A percentile compares a stretch with the other conserved stretches of the same genome.
Conservation (phyloP, 2,888 invertebrate genomes). For the Chydorus sphaericus region DNA sequence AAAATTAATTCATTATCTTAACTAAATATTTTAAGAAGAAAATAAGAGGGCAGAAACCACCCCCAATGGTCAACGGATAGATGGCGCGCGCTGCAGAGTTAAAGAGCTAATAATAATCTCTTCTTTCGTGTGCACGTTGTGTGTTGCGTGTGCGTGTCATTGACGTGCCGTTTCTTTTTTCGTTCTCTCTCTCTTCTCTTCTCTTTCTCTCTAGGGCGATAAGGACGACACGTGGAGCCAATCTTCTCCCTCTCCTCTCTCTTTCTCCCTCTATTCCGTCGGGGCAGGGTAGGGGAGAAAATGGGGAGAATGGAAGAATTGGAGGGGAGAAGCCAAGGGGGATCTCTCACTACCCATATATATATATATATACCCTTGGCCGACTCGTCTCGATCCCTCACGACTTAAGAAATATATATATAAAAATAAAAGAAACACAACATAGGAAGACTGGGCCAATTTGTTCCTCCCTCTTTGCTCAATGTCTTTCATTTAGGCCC, state of each 20-base stretch:
- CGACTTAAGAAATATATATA: no score
- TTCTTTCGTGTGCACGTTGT: neutral
- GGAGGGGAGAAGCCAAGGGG: neutral
- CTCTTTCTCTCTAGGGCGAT: neutral
- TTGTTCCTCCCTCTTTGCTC: neutral
- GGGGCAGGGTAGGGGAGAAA: neutral
- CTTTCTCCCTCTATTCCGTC: neutral
- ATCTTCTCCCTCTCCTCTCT: neutral
- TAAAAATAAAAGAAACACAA: no score
- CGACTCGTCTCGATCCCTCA: no score
- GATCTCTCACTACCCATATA: neutral
- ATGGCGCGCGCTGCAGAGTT: neutral
- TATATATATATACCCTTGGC: neutral
- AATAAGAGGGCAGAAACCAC: neutral
- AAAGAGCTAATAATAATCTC: neutral
- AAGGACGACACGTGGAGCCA: slow-evolving; percentile 7
- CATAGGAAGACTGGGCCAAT: neutral
- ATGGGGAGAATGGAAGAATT: neutral
- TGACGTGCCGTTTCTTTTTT: slow-evolving; percentile 2
- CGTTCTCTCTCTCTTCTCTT: neutral
- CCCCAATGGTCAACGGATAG: neutral
- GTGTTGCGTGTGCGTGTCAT: neutral
- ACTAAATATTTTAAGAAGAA: neutral
- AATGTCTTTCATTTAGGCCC: neutral
- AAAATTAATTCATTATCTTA: neutral